Percentiles rank a stretch among this genome's conserved stretches.
phyloP scores from a whole-genome alignment of 2,888 invertebrate species.

The Drosophila formosana region DNA sequence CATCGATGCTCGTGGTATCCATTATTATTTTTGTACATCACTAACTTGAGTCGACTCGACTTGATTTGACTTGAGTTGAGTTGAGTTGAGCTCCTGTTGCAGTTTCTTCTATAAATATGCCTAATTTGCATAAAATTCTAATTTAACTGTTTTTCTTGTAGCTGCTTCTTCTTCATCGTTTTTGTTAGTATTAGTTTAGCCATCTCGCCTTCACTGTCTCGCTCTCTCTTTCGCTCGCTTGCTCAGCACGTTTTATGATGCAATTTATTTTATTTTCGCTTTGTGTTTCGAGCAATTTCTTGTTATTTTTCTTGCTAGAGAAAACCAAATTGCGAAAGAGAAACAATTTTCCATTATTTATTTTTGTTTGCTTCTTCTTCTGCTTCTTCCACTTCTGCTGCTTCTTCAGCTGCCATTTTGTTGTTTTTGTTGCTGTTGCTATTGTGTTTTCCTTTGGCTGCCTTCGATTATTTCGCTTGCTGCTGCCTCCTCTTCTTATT shows the following conservation, averaged over 20 bases:
- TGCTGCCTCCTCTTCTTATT: conserved; percentile 50
- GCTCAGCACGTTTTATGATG: conserved; percentile 67
- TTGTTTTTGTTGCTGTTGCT: too few species aligned
- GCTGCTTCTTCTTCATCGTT: conserved; percentile 21
- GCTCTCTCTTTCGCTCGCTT: not conserved
- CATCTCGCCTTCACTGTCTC: conserved; percentile 17
- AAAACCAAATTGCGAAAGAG: conserved; percentile 50
- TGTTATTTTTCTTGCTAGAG: conserved; percentile 67
- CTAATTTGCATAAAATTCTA: conserved; percentile 84
- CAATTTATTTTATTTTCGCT: conserved; percentile 77
- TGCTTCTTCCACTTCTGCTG: conserved; percentile 39
- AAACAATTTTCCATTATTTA: conserved; percentile 81
- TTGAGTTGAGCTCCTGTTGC: conserved; percentile 20
- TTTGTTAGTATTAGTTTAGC: conserved; percentile 41
- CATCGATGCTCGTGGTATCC: too few species aligned
- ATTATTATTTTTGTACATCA: too few species aligned
- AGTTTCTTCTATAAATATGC: conserved; percentile 40
- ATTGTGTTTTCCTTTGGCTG: conserved; percentile 57
- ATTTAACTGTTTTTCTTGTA: conserved; percentile 71
- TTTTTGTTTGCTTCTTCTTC: conserved; percentile 62
- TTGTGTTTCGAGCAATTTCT: conserved; percentile 75
- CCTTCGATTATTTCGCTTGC: conserved; percentile 57
- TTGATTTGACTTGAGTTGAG: not conserved
- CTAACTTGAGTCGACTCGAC: too few species aligned
- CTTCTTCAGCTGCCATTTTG: conserved; percentile 59